Evolutionary conservation across 1,140 invertebrate species (phyloP).

Genomic region (Glossosoma conforme): DNA sequence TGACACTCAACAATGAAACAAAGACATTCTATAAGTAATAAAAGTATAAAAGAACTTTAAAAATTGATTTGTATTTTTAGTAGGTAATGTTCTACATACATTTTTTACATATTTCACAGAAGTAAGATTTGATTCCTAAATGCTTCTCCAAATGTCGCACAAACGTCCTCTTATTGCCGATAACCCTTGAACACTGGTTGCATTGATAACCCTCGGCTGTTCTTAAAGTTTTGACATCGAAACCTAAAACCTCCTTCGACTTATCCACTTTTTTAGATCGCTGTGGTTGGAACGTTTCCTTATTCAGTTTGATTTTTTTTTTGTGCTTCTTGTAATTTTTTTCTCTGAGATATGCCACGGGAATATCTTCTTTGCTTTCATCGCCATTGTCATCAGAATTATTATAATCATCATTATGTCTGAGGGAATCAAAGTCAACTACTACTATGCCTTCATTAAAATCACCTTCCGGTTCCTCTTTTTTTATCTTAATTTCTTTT

Average conservation of each 20-base stretch:
- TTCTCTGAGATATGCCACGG: not conserved
- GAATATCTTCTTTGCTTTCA: not conserved
- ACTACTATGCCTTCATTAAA: not conserved
- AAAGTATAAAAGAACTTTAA: no score
- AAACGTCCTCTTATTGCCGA: conserved; percentile 12
- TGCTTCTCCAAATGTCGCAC: conserved; percentile 24
- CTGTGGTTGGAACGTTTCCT: not conserved
- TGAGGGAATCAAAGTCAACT: not conserved
- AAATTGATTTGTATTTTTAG: no score
- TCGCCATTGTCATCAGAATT: not conserved
- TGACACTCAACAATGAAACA: not conserved
- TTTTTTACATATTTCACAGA: conserved; percentile 28
- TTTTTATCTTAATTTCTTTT: conserved; percentile 3
- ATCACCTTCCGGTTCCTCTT: conserved; percentile 8
- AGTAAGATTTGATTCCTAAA: conserved; percentile 26
- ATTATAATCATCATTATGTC: conserved; percentile 4
- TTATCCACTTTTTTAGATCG: conserved; percentile 4
- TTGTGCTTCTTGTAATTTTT: conserved; percentile 7
- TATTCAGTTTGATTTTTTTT: conserved; percentile 10
- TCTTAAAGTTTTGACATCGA: conserved; percentile 19
- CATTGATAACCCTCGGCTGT: conserved; percentile 15
- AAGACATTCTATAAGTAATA: no score
- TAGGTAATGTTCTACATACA: conserved; percentile 14
- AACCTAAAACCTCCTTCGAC: conserved; percentile 18
- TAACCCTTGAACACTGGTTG: conserved; percentile 17